Evolutionary conservation across 2,888 invertebrate genomes (phyloP), one percentile per base, ranked within the genome.

Genomic region (Linyphia triangularis): DNA sequence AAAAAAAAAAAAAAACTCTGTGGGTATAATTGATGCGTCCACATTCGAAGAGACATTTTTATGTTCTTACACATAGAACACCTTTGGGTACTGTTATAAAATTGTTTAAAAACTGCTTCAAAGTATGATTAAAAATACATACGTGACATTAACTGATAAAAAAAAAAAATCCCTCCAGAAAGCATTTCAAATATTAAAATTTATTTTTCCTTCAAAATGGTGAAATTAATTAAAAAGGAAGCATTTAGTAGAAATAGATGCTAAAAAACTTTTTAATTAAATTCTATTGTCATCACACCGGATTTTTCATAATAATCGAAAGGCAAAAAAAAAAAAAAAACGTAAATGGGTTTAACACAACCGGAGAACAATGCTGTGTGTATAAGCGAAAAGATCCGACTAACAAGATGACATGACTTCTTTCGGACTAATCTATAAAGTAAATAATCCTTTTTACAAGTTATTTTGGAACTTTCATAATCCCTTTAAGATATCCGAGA

Each of bases 171-270:
- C n/a, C n/a, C n/a, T n/a, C n/a, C n/a, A n/a, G n/a, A 40, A 1
- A 40, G 40, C 40, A 40, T 13, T 51, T n/a, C n/a, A 5, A 13
- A 51, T 51, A 51, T 51, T 51, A n/a, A 13, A 51, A 7, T 51
- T 51, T 51, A 51, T 51, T n/a, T 16, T 5, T 51, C 16, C 51
- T n/a, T n/a, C 51, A 51, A 51, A 51, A 43, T 33, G 33, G 5
- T 9, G 51, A 24, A 13, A 77, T 61, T 77, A 77, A 77, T 77
- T 77, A 77, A 77, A 77, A 63, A 77, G n/a, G 77, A 77, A 33
- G 63, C 37, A 77, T 77, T 77, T 75, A 33, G 59, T 24, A 51
- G 51, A 61, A 77, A 77, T 59, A 37, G 10, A 40, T 37, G 61
- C 61, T 24, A 77, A 19, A 61, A 37, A 61, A 37, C 22, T 1